Conservation (phyloP, 2,797 vertebrate species). For the Coendou prehensilis region DNA sequence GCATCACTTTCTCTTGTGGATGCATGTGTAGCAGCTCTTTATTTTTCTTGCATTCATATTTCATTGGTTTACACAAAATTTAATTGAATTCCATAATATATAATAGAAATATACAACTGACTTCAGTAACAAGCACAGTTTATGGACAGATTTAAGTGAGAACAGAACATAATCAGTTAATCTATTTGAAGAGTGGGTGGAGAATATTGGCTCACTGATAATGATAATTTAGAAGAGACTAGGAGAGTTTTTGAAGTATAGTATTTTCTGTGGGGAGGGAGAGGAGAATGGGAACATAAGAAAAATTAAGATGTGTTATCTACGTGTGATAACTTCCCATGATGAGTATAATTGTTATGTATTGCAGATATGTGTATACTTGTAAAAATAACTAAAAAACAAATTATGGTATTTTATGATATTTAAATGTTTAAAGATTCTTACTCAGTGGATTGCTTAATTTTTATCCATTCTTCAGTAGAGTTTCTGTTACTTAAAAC, state of each 20-base stretch:
- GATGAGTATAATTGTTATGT: not conserved
- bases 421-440: slow-evolving; percentile 39
- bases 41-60: slow-evolving; percentile 56
- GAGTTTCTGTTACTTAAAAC: slow-evolving; percentile 58
- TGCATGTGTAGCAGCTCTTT: not conserved
- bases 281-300: not conserved
- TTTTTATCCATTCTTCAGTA: slow-evolving; percentile 12
- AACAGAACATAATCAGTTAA: not conserved
- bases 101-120: slow-evolving; percentile 35
- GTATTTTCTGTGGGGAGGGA: not conserved
- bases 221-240: not conserved
- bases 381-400: not conserved
- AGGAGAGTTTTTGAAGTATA: slow-evolving; percentile 29
- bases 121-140: not conserved
- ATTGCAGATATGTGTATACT: not conserved
- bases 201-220: slow-evolving; percentile 25
- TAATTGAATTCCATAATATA: slow-evolving; percentile 60
- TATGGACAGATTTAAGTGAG: slow-evolving; percentile 12
- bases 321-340: not conserved
- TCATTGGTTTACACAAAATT: slow-evolving; percentile 60
- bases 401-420: slow-evolving; percentile 27
- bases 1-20: not conserved
- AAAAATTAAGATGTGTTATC: not conserved
- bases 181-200: slow-evolving; percentile 14
- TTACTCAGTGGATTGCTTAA: slow-evolving; percentile 2